A percentile compares a stretch with the other conserved stretches of the same genome.
phyloP scores from a whole-genome alignment of 2,797 vertebrate species.

The Petrocephalus sullivani region DNA sequence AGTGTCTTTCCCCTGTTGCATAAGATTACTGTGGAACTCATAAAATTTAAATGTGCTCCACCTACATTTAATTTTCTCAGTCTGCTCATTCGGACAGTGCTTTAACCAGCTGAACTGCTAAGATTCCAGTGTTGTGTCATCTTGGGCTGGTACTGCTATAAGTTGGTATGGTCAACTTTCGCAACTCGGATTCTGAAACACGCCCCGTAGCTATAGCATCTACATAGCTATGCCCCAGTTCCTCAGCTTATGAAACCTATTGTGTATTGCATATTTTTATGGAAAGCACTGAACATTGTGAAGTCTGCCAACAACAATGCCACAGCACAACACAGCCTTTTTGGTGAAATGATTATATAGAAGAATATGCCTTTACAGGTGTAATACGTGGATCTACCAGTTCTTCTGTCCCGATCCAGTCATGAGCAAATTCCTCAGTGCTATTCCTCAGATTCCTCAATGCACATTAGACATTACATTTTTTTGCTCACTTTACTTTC shows the following conservation, averaged over 20 bases:
- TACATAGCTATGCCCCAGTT: neutral
- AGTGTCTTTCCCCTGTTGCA: neutral
- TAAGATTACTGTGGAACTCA: neutral
- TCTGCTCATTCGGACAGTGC: neutral
- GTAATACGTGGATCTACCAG: neutral
- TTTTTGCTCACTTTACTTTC: neutral
- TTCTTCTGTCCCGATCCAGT: neutral
- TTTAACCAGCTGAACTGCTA: neutral
- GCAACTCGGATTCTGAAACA: neutral
- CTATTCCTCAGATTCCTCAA: neutral
- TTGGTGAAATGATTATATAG: neutral
- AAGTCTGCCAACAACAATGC: neutral
- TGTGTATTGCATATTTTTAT: neutral
- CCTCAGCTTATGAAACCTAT: neutral
- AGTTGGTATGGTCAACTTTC: neutral
- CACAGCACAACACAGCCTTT: neutral
- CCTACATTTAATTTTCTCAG: neutral
- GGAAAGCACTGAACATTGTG: neutral
- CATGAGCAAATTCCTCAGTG: neutral
- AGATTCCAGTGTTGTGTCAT: neutral
- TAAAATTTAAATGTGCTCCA: too few relatives aligned
- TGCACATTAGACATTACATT: neutral
- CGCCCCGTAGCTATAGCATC: neutral
- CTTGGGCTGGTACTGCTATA: neutral
- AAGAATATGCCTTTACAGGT: neutral